Base-by-base conservation (phyloP, 2,888 invertebrate species). In the Eueremaeus valkanovi region DNA sequence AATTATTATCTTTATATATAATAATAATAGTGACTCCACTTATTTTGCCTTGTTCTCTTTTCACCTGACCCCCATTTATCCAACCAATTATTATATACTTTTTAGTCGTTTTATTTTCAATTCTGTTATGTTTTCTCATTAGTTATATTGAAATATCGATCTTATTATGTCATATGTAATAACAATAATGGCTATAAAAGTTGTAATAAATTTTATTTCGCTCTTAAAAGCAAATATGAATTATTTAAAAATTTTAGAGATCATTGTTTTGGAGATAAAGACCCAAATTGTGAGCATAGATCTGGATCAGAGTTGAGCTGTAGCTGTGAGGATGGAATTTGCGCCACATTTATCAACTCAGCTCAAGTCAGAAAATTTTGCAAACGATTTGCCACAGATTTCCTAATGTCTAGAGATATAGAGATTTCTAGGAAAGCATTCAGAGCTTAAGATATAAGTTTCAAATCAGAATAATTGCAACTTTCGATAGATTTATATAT, bases 1-100 rank as follows among this genome's bases (percentile, higher is more conserved):
- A 66, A 36, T 66, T 36, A 66, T 66, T 66, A 66, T 66, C 66
- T 36, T 66, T 36, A 66, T 66, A 66, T 66, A 66, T 36, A 29
- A 61, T 61, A 29, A 61, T 61, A 61, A 61, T 61, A 61, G 61
- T 21, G 29, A 9, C 61, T 5, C 29, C 51, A 51, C 51, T 51
- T 51, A 51, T 51, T 61, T 29, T 18, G 11, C 13, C 31, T 29
- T 31, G 29, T 29, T 5, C 29, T 31, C n/a, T 51, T 18, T 61
- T 13, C 61, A 61, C 61, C 61, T 61, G 61, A 61, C 29, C 29
- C 61, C 13, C 27, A 29, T 61, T 29, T 29, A 61, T 61, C 29
- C 13, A 27, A 29, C 29, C 61, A 61, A 61, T 61, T 61, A 21
- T 61, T 27, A 13, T 27, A 61, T 29, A 29, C 29, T n/a, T 61